phyloP scores from a whole-genome alignment of 2,797 vertebrate genomes.

The Chelonia mydas region DNA sequence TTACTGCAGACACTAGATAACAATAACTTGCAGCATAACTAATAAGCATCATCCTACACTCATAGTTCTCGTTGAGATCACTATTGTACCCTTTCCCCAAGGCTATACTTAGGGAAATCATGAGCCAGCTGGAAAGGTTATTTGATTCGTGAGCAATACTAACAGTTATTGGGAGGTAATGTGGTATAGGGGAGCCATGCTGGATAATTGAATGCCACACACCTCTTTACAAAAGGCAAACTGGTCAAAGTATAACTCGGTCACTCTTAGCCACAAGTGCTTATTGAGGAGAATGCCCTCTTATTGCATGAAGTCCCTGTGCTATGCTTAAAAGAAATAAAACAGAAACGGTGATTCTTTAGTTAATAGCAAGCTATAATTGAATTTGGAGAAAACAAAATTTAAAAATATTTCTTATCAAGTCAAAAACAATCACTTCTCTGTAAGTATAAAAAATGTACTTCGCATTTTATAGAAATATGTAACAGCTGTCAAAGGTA shows the following conservation, averaged over 20 bases:
- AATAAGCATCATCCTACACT: not conserved
- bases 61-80: not conserved
- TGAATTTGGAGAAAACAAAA: not conserved
- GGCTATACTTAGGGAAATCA: not conserved
- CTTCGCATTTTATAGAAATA: not conserved
- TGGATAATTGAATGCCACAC: not conserved
- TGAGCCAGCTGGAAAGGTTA: not conserved
- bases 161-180: not conserved
- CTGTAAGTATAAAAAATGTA: not conserved
- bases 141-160: not conserved
- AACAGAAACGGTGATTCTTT: not conserved
- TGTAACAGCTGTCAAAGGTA: not conserved
- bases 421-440: not conserved
- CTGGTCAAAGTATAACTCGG: not conserved
- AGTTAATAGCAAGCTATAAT: not conserved
- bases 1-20: not conserved
- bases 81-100: not conserved
- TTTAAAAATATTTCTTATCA: not conserved
- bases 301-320: not conserved
- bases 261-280: not conserved
- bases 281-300: not conserved
- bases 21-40: not conserved
- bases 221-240: not conserved
- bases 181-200: not conserved
- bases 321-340: not conserved